Evolutionary conservation across 1,140 invertebrate species (phyloP).

Genomic region (Drosophila mauritiana): DNA sequence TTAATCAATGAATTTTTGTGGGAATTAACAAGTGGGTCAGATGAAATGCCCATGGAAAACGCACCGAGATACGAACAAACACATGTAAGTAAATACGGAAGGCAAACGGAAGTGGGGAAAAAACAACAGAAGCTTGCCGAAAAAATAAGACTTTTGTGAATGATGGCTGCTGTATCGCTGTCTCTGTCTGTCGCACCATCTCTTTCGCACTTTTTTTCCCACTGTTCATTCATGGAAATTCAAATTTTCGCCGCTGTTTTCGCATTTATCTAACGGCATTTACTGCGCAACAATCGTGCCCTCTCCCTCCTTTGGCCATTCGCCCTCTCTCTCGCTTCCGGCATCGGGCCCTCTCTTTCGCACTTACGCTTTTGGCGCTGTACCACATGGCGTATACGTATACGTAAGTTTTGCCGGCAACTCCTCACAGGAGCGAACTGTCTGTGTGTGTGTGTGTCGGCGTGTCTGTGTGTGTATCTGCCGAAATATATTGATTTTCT

Average conservation of each 20-base stretch:
- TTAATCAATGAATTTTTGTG: slow-evolving; percentile 11
- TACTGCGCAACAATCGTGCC: slow-evolving; percentile 45
- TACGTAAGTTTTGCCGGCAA: slow-evolving; percentile 54
- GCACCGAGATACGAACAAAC: slow-evolving; percentile 6
- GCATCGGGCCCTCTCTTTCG: slow-evolving; percentile 6
- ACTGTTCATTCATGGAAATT: slow-evolving; percentile 66
- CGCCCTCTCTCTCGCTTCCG: slow-evolving; percentile 6
- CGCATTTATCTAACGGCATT: slow-evolving; percentile 61
- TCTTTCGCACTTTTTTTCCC: background rate
- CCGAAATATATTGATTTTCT: slow-evolving; percentile 78
- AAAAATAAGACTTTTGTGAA: slow-evolving; percentile 26
- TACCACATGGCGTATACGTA: slow-evolving; percentile 53
- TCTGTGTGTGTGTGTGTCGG: slow-evolving; percentile 62
- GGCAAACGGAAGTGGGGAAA: slow-evolving; percentile 19
- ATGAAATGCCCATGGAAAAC: slow-evolving; percentile 19
- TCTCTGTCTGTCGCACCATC: background rate
- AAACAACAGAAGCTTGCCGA: slow-evolving; percentile 32
- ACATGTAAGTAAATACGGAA: background rate
- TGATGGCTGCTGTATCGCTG: slow-evolving; percentile 6
- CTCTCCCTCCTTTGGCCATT: background rate
- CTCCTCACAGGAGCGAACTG: slow-evolving; percentile 34
- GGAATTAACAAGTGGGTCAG: slow-evolving; percentile 42
- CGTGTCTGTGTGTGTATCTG: slow-evolving; percentile 65
- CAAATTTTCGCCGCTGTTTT: slow-evolving; percentile 61
- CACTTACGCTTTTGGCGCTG: slow-evolving; percentile 5